A percentile compares a stretch with the other conserved stretches of the same genome.
These are phyloP conservation scores for Campoplex nolae DNA, from an alignment of 2,888 invertebrate genomes.

Conservation along the genomic window DNA sequence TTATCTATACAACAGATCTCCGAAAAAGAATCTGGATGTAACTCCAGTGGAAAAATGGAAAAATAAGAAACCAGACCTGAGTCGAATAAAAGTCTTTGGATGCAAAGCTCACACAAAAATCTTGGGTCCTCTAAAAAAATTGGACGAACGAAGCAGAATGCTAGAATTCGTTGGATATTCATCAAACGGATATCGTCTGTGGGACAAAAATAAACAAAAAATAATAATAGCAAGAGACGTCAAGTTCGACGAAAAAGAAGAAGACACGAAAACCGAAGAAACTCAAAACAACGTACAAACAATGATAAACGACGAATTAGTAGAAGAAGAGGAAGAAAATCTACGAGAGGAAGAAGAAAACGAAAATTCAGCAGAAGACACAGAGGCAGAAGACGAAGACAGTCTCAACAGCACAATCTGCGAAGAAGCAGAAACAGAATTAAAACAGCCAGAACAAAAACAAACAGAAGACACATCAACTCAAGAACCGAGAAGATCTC, in stretches of 20 bases:
- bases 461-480: background rate
- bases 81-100: conserved; percentile 76
- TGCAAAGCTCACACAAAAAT: conserved; percentile 73
- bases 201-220: conserved; percentile 68
- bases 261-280: background rate
- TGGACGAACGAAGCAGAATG: conserved; percentile 74
- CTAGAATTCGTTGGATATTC: conserved; percentile 72
- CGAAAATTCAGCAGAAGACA: background rate
- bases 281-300: background rate
- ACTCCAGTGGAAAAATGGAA: conserved; percentile 77
- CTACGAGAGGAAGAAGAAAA: conserved; percentile 3
- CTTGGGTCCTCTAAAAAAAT: conserved; percentile 71
- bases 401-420: conserved; percentile 6
- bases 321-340: conserved; percentile 25
- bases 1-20: conserved; percentile 70
- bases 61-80: conserved; percentile 73
- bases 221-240: conserved; percentile 66
- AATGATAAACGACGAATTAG: background rate
- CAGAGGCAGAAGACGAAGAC: conserved; percentile 6
- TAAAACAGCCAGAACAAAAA: background rate
- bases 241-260: conserved; percentile 30
- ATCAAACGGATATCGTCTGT: conserved; percentile 70
- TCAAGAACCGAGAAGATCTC: conserved; percentile 11
- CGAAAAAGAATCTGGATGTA: conserved; percentile 63
- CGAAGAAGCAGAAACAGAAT: conserved; percentile 8